Percentiles rank a stretch among this genome's conserved stretches.
These are phyloP conservation scores for Trachelus tabidus DNA, from an alignment of 2,888 invertebrate species.

Conservation along the genomic window DNA sequence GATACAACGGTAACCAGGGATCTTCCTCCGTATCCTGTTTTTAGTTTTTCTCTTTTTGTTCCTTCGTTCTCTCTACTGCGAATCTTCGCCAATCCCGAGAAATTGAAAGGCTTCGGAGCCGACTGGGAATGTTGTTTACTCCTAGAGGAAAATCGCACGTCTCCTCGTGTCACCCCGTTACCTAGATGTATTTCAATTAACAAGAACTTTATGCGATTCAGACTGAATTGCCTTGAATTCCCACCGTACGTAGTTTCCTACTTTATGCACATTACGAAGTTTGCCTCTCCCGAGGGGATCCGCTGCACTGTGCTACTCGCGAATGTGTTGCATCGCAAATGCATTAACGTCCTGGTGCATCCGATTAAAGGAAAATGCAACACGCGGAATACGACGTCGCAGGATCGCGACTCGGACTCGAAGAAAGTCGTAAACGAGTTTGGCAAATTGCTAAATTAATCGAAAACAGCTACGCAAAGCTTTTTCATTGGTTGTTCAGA, in stretches of 20 bases:
- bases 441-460: slow-evolving; percentile 4
- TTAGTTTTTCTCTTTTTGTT: not conserved
- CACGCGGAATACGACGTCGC: not conserved
- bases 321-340: not conserved
- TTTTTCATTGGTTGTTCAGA: not conserved
- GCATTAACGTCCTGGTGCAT: too few species aligned
- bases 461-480: not conserved
- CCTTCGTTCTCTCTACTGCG: not conserved
- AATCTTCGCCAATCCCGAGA: not conserved
- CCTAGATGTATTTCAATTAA: not conserved
- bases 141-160: too few species aligned
- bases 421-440: not conserved
- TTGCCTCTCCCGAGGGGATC: not conserved
- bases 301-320: not conserved
- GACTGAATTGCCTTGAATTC: not conserved
- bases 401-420: not conserved
- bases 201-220: not conserved
- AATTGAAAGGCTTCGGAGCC: not conserved
- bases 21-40: not conserved
- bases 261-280: not conserved
- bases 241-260: not conserved
- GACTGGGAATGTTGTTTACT: not conserved
- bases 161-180: not conserved
- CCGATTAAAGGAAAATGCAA: not conserved
- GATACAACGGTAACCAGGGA: not conserved